phyloP scores from a whole-genome alignment of 2,113 vertebrate species.

The Laticauda laticaudata region DNA sequence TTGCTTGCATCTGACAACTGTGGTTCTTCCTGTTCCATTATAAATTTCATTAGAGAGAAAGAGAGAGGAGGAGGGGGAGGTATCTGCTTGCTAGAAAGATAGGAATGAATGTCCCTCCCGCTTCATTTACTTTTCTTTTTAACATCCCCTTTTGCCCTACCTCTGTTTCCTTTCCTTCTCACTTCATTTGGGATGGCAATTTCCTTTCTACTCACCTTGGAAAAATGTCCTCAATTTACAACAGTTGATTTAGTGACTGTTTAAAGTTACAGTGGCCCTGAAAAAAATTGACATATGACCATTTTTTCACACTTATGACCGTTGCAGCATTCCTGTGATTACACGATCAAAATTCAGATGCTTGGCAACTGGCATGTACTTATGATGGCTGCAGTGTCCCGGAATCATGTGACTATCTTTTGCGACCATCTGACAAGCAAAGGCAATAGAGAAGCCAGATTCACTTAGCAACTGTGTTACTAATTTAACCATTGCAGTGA shows the following conservation, averaged over 20 bases:
- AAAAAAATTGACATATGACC: neutral
- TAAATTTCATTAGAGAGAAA: neutral
- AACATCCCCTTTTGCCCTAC: neutral
- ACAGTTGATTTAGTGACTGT: neutral
- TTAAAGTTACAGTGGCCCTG: neutral
- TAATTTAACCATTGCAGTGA: neutral
- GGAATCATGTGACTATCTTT: neutral
- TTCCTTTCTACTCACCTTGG: neutral
- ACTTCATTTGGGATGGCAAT: neutral
- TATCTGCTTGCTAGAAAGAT: neutral
- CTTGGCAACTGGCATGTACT: neutral
- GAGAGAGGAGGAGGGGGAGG: no score
- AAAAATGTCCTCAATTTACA: neutral
- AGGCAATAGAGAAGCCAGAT: neutral
- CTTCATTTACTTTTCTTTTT: neutral
- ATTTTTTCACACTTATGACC: neutral
- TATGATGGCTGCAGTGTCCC: neutral
- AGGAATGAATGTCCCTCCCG: neutral
- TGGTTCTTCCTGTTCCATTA: constrained; percentile 13
- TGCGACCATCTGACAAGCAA: neutral
- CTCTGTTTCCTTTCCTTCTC: neutral
- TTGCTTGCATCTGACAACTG: neutral
- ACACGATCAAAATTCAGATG: neutral
- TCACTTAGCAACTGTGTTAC: neutral
- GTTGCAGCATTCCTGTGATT: neutral